Percentiles rank a stretch among this genome's conserved stretches.
These are phyloP conservation scores for Pachypanchax playfairii DNA, from an alignment of 2,113 vertebrate genomes.

Conservation along the genomic window DNA sequence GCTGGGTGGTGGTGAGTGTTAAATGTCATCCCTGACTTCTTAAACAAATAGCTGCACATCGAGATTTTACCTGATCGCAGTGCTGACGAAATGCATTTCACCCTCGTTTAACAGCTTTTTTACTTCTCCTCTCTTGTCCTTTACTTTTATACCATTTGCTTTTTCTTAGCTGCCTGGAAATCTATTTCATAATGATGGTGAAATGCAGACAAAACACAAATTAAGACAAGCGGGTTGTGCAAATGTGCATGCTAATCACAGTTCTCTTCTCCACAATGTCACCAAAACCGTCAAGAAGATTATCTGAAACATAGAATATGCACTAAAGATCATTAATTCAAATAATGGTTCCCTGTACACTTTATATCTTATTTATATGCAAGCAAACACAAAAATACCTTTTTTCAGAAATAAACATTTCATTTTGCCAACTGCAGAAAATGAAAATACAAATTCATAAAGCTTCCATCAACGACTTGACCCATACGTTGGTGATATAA, in stretches of 20 bases:
- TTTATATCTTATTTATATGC: not conserved
- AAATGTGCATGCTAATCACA: not conserved
- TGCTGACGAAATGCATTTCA: slow-evolving; percentile 26
- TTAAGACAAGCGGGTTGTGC: not conserved
- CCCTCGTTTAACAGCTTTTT: slow-evolving; percentile 11
- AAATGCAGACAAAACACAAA: slow-evolving; percentile 5
- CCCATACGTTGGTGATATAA: not conserved
- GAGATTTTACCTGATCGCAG: slow-evolving; percentile 48
- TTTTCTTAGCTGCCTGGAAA: not conserved
- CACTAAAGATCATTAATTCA: not conserved
- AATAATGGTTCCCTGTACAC: not conserved
- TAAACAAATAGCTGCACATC: slow-evolving; percentile 58
- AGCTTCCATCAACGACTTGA: slow-evolving; percentile 4
- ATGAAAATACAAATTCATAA: slow-evolving; percentile 19
- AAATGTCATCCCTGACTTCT: slow-evolving; percentile 67
- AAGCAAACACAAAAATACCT: not conserved
- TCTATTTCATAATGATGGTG: not conserved
- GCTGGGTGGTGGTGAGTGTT: slow-evolving; percentile 29
- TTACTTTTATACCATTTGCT: not conserved
- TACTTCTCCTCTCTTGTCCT: not conserved
- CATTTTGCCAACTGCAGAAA: not conserved
- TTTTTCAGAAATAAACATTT: not conserved
- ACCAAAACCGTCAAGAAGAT: not conserved
- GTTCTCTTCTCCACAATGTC: not conserved
- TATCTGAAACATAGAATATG: not conserved